Evolutionary conservation across 92 coral and sea anemone genomes (phyloP).

Genomic region (Epizoanthus illoricatus): DNA sequence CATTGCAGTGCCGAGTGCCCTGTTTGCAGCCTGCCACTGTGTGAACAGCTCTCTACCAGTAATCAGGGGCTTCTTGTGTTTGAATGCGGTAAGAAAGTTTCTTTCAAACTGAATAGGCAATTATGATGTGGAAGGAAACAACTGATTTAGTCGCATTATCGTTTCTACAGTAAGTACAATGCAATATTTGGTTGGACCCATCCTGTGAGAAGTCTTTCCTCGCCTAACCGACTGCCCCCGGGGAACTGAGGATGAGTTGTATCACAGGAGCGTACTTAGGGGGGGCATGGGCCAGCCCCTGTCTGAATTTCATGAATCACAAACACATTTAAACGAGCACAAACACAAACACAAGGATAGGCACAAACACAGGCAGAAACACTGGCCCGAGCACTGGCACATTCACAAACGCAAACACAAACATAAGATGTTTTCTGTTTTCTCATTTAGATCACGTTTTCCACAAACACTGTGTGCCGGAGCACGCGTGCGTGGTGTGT

Average conservation of each 20-base stretch:
- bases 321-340: too few species aligned
- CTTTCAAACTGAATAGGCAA: neutral
- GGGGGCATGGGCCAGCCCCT: too few species aligned
- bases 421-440: neutral
- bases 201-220: too few species aligned
- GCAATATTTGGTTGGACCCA: too few species aligned
- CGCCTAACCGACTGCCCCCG: too few species aligned
- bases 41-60: conserved; percentile 84
- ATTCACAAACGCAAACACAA: too few species aligned
- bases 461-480: conserved; percentile 90
- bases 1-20: conserved; percentile 73
- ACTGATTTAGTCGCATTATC: neutral
- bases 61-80: conserved; percentile 85
- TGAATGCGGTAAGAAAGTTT: conserved; percentile 71
- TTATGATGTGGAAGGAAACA: neutral
- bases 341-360: too few species aligned
- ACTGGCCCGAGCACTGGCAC: too few species aligned
- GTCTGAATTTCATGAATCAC: too few species aligned
- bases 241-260: too few species aligned
- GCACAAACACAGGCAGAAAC: too few species aligned
- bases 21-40: conserved; percentile 74
- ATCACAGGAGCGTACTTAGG: too few species aligned
- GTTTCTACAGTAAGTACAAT: neutral
- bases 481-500: conserved; percentile 87
- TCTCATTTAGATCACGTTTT: conserved; percentile 82